Base-by-base conservation (phyloP, 2,888 invertebrate genomes). In the Clepsis dumicolana region DNA sequence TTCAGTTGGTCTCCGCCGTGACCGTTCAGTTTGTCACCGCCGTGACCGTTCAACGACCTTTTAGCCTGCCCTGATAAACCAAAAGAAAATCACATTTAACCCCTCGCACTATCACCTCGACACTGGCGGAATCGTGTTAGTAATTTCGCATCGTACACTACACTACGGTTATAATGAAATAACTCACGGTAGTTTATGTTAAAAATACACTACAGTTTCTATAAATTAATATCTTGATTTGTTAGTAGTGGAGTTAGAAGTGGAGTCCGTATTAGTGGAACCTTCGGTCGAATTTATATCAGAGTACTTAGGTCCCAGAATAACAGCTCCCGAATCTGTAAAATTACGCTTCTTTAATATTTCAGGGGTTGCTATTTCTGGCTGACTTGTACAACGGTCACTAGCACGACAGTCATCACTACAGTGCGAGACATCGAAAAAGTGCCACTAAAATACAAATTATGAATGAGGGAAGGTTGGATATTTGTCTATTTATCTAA, bases 61-160 rank as follows among this genome's bases (percentile, higher is more conserved):
- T 87, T 90, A 83, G 79, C 80, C 76, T 86, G 88, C 77, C 92
- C 93, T 93, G 88, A 88, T 86, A 83, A 88, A 90, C 74, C 80
- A 88, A 90, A 89, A 87, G 71, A 85, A 85, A 82, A 74, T 73
- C 77, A 76, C 79, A 73, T 80, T 84, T 82, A 85, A 85, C 84
- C 82, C 82, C 83, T 74, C 74, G 74, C 73, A 75, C 80, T 77
- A 80, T 69, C 74, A 74, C 74, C 75, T 73, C 73, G 74, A 77
- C 82, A 88, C 85, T 90, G 91, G 90, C 90, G 90, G 79, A 90
- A 90, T 86, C 85, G 86, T 88, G 87, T 88, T 86, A 85, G 80
- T 84, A 79, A 77, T 77, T 54, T 64, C 16, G 32, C 25, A 38
- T 56, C 12, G 59, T 54, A 69, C 70, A 62, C 67, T 64, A 67